A percentile compares a stretch with the other conserved stretches of the same genome.
These are phyloP conservation scores for Nycteola revayana DNA, from an alignment of 2,888 invertebrate species.

Conservation along the genomic window DNA sequence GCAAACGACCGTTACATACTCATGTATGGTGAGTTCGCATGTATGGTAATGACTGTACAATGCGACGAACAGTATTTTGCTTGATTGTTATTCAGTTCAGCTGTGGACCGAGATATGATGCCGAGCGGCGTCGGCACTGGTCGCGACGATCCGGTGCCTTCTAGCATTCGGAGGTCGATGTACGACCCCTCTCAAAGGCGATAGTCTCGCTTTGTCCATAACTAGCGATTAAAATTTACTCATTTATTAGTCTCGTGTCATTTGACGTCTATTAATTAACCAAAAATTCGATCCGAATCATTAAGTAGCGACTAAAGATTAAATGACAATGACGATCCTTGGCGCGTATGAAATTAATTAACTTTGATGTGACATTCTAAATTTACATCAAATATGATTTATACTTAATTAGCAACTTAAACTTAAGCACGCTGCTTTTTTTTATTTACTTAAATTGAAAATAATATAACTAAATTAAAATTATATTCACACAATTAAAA, in stretches of 20 bases:
- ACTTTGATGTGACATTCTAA: no score
- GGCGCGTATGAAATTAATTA: no score
- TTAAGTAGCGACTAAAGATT: no score
- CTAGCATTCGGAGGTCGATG: slow-evolving; percentile 55
- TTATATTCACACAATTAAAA: no score
- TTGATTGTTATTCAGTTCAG: slow-evolving; percentile 60
- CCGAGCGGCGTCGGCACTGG: slow-evolving; percentile 34
- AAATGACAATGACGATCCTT: no score
- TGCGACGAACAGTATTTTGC: slow-evolving; percentile 38
- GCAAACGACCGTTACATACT: slow-evolving; percentile 40
- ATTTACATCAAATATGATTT: no score
- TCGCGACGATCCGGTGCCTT: slow-evolving; percentile 37
- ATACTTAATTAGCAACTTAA: no score
- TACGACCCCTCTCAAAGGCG: slow-evolving; percentile 39
- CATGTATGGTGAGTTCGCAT: slow-evolving; percentile 3
- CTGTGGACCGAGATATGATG: slow-evolving; percentile 44
- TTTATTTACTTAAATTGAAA: no score
- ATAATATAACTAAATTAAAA: no score
- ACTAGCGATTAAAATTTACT: slow-evolving; percentile 26
- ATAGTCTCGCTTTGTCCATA: slow-evolving; percentile 33
- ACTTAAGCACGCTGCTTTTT: no score
- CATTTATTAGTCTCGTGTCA: slow-evolving; percentile 1
- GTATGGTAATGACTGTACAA: slow-evolving; percentile 21
- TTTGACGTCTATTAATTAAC: no score
- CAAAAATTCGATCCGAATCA: no score